phyloP scores from a whole-genome alignment of 2,888 invertebrate genomes.

The Serripes groenlandicus region DNA sequence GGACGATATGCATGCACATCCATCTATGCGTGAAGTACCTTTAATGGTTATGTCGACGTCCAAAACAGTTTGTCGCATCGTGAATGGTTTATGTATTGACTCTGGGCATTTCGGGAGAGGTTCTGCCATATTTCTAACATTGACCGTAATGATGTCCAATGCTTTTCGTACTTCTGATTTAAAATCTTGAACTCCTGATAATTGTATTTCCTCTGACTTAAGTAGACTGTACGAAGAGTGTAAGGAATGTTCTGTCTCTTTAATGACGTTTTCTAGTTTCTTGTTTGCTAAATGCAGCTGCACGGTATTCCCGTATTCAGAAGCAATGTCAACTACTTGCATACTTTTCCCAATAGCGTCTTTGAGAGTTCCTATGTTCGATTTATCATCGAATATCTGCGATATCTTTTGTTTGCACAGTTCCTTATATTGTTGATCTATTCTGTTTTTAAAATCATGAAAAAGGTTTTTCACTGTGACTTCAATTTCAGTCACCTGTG shows the following conservation, averaged over 20 bases:
- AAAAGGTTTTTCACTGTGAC: not conserved
- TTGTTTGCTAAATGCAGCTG: not conserved
- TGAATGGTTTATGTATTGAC: not conserved
- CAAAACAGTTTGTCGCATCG: not conserved
- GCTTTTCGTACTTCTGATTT: not conserved
- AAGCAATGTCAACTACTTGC: not conserved
- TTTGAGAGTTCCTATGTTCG: not conserved
- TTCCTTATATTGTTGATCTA: not conserved
- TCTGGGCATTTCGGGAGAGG: not conserved
- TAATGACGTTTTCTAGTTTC: not conserved
- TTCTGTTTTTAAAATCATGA: not conserved
- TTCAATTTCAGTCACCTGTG: not conserved
- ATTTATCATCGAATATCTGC: not conserved
- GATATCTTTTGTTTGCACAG: not conserved
- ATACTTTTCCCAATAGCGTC: not conserved
- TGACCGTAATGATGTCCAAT: not conserved
- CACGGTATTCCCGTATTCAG: not conserved
- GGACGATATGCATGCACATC: not conserved
- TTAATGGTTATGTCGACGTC: not conserved
- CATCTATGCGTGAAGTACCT: too few species aligned
- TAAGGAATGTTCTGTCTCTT: not conserved
- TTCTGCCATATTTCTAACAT: not conserved
- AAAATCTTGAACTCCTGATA: not conserved
- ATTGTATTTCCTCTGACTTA: not conserved
- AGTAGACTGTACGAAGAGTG: not conserved